These are phyloP conservation scores for Caenorhabditis sp. DNA, from an alignment of 2,888 invertebrate species.

Conservation along the genomic window DNA sequence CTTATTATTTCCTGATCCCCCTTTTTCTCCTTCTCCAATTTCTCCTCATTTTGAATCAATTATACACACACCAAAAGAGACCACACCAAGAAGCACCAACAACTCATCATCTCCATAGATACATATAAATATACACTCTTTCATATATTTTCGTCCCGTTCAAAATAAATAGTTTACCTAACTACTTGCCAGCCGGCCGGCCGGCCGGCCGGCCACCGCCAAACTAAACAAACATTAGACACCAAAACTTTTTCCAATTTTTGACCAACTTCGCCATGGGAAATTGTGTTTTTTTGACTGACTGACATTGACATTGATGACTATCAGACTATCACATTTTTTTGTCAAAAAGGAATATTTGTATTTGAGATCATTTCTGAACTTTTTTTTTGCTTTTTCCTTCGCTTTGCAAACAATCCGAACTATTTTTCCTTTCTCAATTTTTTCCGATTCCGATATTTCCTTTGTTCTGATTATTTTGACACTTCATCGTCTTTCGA, in stretches of 20 bases:
- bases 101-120: neutral
- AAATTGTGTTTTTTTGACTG: no score
- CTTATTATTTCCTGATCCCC: no score
- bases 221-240: neutral
- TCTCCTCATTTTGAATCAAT: no score
- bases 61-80: no score
- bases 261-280: no score
- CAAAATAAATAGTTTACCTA: neutral
- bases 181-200: neutral
- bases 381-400: neutral
- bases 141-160: neutral
- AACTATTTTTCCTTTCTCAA: neutral
- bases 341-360: neutral
- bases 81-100: neutral
- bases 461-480: neutral
- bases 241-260: neutral
- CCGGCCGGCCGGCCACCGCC: neutral
- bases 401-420: neutral
- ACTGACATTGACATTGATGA: no score
- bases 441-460: neutral
- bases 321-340: neutral
- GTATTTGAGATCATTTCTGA: neutral
- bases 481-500: no score
- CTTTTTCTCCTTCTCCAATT: no score
- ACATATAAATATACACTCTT: neutral